Evolutionary conservation across 2,113 vertebrate genomes (phyloP), one percentile per base, ranked within the genome.

Genomic region (Microcebus murinus): DNA sequence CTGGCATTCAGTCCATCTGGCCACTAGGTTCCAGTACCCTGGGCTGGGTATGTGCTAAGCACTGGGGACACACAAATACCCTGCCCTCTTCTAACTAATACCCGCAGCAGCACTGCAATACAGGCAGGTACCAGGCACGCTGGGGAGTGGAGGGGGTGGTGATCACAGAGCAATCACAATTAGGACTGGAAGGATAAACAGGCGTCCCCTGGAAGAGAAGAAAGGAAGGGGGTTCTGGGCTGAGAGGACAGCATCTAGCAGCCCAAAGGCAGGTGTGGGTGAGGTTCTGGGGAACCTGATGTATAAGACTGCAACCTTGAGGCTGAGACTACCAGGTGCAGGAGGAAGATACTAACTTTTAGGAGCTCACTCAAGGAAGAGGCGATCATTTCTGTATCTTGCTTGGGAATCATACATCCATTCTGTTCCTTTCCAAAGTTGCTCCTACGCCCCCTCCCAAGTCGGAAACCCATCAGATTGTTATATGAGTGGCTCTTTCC

Each of bases 1-100:
- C 36, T 55, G 80, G 17, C 31, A 21, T 14, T 4, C 42, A 23
- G 9, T 2, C 25, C 8, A 20, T 17, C 39, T 3, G 4, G 42
- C 17, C 50, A 25, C 73, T 34, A 27, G 45, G 45, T 61, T 34
- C 39, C 57, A 48, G 59, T 17, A 31, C 11, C 11, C 48, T 18
- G 11, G 45, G 42, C 55, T 1, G 1, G 85, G 34, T 8, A 6
- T 1, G 4, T 1, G 0, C 25, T 23, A 48, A 70, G 63, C 2
- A 4, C 50, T 4, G 1, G 34, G 85, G 45, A 52, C 34, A 65
- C 1, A 8, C 1, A 2, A 61, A 34, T 10, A 76, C 21, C 14
- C 31, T 31, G 31, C 34, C 68, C 36, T 61, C 27, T 55, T 52
- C 14, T 27, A n/a, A 57, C 34, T 36, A 67, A 31, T 4, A 39